Evolutionary conservation across 2,888 invertebrate genomes (phyloP), one percentile per base, ranked within the genome.

Genomic region (Archips xylosteana): DNA sequence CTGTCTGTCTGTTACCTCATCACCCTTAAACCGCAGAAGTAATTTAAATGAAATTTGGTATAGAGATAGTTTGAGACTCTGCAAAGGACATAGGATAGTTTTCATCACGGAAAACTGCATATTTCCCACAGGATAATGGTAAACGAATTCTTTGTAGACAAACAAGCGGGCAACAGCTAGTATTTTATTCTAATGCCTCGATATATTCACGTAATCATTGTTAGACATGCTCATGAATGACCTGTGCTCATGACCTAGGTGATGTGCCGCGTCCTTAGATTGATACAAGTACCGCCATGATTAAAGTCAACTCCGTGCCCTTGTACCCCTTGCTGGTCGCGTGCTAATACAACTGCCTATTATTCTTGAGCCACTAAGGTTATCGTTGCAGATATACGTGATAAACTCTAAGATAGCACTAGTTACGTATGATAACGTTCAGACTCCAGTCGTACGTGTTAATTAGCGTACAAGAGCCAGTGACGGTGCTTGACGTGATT

Each of bases 281-380:
- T 23, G 49, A 66, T 45, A 61, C 60, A 75, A 69, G 72, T 69
- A 67, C 57, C 65, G 60, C 69, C 61, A 79, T 80, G 54, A 54
- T 54, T 85, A 85, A 80, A 71, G 79, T 83, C 85, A 87, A 87
- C 82, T 81, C 80, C 80, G 72, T 83, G 89, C 83, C 90, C 91
- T 91, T 89, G 91, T 90, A 83, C 87, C 81, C 83, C 83, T 88
- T 90, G 84, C 71, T 69, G 70, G 79, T 89, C 84, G 89, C 89
- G 89, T 90, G 89, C 80, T 42, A 45, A 68, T 67, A 51, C 71
- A 51, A 70, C 60, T 66, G 73, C 60, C 70, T 70, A 74, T 74
- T 72, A 72, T 63, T 70, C 63, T 77, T 75, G 76, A 51, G 65
- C 71, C 57, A 69, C 75, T 76, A 75, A 85, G 84, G 82, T 82